Base-by-base conservation (phyloP, 2,113 vertebrate species). In the Oncorhynchus mykiss region DNA sequence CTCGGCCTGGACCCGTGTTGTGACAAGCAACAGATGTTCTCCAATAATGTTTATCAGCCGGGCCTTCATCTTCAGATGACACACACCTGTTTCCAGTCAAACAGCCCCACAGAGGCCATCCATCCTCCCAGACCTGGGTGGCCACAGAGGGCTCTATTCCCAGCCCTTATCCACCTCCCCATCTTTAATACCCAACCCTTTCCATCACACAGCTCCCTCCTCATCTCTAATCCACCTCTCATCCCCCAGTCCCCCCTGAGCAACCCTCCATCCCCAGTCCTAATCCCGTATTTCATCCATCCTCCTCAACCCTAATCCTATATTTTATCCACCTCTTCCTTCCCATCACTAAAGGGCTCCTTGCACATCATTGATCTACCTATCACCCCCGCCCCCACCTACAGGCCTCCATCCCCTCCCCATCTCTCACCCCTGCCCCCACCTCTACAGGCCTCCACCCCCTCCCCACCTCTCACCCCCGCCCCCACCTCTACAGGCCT, bases 11-110 rank as follows among this genome's bases (percentile, higher is more conserved):
- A 83, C 81, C 80, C 13, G 76, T 89, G 90, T 93, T 92, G 92
- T 93, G 93, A 94, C 92, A 93, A 88, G 91, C 89, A 90, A 92
- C 92, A 93, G 92, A 93, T 93, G 92, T 94, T 93, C 91, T 92
- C 88, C 91, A 91, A 93, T 93, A 93, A 93, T 92, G 92, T 94
- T 94, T 93, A 93, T 92, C 87, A 83, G 85, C 77, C 77, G 13
- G 85, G 83, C 91, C 91, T 92, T 91, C 90, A 91, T 92, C 91
- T 88, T 87, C 78, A 71, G 91, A 93, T 90, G 91, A 90, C 90
- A 90, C 91, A 90, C 92, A 93, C 92, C 92, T 92, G 92, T 93
- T 93, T 92, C 86, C 83, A 91, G 89, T 92, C 90, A 91, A 91
- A 92, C 88, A 89, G 88, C 79, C 83, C 78, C 84, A 75, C 62